Base-by-base conservation (phyloP, 2,113 vertebrate species). In the Platysternon megacephalum region DNA sequence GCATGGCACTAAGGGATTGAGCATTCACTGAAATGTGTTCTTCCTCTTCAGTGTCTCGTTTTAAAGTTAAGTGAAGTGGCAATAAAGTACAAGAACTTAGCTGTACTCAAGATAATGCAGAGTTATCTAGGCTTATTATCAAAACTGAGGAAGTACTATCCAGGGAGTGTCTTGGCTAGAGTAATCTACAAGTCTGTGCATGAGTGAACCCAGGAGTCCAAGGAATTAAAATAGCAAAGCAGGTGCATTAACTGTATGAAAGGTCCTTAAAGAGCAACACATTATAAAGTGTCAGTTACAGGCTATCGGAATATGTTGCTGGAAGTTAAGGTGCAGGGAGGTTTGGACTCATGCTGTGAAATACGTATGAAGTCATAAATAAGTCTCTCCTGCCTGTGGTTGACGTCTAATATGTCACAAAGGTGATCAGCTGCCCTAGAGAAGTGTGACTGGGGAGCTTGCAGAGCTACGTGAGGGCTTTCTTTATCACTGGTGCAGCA, bases 311-410 rank as follows among this genome's bases (percentile, higher is more conserved):
- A 86, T 93, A 51, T 0, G 3, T 53, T 10, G 9, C 79, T 87
- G 55, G 49, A 94, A 81, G 48, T 84, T 92, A 88, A 92, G 46
- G 39, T 84, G 6, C 29, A 11, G 1, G 74, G 90, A 86, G 39
- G 8, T 85, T 93, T 79, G 32, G 74, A 52, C 51, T 93, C 55
- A 4, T 84, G 83, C 88, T 95, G 89, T 85, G 91, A 93, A 53
- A 88, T 89, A 29, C 4, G 0, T 52, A 86, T 83, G 80, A 92
- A 90, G 26, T 90, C 76, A 42, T 85, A 82, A 94, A 72, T 72
- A 74, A 83, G 61, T 82, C 32, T 96, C 16, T 94, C 21, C 52
- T 93, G 90, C 35, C 1, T 1, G 72, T 82, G 11, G 49, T 44
- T 91, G 92, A 51, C 78, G 42, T 85, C 90, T 91, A 82, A 44